phyloP scores from a whole-genome alignment of 2,797 vertebrate genomes.

The Adelosebastes latens region DNA sequence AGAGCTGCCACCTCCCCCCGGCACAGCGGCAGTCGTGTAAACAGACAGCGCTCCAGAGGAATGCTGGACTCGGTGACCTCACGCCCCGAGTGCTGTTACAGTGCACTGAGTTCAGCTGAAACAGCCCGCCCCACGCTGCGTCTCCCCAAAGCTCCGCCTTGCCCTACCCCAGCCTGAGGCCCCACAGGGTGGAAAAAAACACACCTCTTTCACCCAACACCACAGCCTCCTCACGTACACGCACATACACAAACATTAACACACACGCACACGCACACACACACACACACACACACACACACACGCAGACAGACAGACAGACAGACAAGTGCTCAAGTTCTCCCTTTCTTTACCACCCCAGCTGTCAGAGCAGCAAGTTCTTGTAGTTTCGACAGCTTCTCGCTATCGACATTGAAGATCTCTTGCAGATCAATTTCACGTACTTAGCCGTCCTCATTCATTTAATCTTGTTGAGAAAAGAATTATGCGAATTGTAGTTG shows the following conservation, averaged over 20 bases:
- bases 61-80: conserved; percentile 86
- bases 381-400: conserved; percentile 37
- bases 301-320: conserved; percentile 34
- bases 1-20: conserved; percentile 64
- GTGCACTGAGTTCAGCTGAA: conserved; percentile 84
- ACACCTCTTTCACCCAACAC: conserved; percentile 80
- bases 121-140: conserved; percentile 73
- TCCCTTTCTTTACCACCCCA: conserved; percentile 52
- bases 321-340: conserved; percentile 53
- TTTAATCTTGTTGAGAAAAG: neutral
- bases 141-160: conserved; percentile 75
- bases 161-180: conserved; percentile 76
- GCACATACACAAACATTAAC: conserved; percentile 32
- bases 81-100: conserved; percentile 79
- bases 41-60: conserved; percentile 84
- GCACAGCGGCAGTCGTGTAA: conserved; percentile 80
- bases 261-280: conserved; percentile 40
- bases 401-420: neutral
- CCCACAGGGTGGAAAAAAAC: conserved; percentile 81
- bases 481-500: neutral
- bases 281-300: neutral
- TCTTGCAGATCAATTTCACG: neutral
- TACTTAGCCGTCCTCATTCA: neutral
- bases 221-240: conserved; percentile 53
- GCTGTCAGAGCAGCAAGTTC: conserved; percentile 58